Percentiles rank a stretch among this genome's conserved stretches.
phyloP scores from a whole-genome alignment of 2,113 vertebrate species.

The Patagioenas fasciata region DNA sequence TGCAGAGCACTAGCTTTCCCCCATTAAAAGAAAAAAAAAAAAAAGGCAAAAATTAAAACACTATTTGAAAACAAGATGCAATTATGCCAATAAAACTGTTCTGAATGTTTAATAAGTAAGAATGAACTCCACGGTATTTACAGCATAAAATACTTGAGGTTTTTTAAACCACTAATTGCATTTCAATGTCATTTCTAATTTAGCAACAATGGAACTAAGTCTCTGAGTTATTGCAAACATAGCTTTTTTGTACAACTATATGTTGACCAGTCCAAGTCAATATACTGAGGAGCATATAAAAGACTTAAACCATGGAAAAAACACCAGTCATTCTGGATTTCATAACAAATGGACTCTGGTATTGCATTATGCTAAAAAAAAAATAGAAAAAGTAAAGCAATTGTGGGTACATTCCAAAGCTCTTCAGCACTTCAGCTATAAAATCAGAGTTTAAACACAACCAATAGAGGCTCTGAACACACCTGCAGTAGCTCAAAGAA shows the following conservation, averaged over 20 bases:
- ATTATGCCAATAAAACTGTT: not conserved
- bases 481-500: constrained; percentile 63
- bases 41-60: not conserved
- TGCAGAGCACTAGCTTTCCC: not conserved
- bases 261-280: not conserved
- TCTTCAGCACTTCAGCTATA: constrained; percentile 34
- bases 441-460: constrained; percentile 39
- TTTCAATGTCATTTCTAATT: not conserved
- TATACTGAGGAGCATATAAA: not conserved
- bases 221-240: not conserved
- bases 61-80: not conserved
- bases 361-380: not conserved
- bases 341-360: not conserved
- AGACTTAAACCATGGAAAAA: not conserved
- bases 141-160: not conserved
- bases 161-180: not conserved
- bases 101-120: not conserved
- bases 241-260: not conserved
- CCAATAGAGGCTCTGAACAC: constrained; percentile 12
- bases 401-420: constrained; percentile 36
- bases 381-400: not conserved
- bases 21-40: not conserved
- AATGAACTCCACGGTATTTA: not conserved
- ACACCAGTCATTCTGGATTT: not conserved
- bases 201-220: not conserved